phyloP scores from a whole-genome alignment of 2,888 invertebrate genomes.

The Cantharis rufa region DNA sequence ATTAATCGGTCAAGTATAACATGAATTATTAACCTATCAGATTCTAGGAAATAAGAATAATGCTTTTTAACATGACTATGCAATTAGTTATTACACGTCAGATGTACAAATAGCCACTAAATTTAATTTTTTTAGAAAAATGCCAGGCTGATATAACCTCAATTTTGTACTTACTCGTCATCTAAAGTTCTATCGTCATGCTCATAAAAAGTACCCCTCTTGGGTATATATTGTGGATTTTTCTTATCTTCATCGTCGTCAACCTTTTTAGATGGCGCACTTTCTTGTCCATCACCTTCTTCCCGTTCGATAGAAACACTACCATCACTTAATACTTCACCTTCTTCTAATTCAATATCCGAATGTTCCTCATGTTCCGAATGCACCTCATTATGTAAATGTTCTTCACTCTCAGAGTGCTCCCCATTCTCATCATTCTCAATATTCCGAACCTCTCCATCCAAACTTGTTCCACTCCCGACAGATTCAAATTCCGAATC shows the following conservation, averaged over 20 bases:
- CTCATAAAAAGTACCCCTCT: conserved; percentile 94
- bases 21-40: too few relatives aligned
- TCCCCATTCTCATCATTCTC: not conserved
- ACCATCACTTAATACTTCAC: conserved; percentile 53
- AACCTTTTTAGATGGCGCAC: conserved; percentile 64
- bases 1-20: too few relatives aligned
- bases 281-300: conserved; percentile 74
- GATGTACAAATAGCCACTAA: not conserved
- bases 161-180: conserved; percentile 59
- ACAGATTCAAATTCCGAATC: conserved; percentile 48
- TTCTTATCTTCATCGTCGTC: conserved; percentile 94
- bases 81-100: not conserved
- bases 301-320: conserved; percentile 67
- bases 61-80: not conserved
- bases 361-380: conserved; percentile 8
- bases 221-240: conserved; percentile 97
- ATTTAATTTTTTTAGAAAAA: not conserved
- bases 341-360: conserved; percentile 6
- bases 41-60: not conserved
- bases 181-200: conserved; percentile 89
- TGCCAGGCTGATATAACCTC: not conserved
- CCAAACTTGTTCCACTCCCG: conserved; percentile 45
- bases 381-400: conserved; percentile 47
- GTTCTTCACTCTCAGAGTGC: not conserved
- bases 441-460: not conserved